phyloP scores from a whole-genome alignment of 1,140 invertebrate species.

The Drosophila funebris region DNA sequence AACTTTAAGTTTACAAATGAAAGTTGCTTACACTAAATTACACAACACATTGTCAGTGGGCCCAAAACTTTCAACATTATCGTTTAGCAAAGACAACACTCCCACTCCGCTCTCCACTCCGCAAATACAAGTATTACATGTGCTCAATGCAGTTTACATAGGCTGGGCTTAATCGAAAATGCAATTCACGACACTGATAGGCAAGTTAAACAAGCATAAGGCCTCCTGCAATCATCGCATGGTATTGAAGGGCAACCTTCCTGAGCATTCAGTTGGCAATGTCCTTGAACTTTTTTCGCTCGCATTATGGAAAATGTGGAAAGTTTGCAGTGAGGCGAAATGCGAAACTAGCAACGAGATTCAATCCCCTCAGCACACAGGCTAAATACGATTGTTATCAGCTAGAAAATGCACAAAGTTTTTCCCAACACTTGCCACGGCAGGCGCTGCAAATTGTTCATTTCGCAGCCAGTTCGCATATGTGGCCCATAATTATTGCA shows the following conservation, averaged over 20 bases:
- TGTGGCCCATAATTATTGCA: constrained; percentile 75
- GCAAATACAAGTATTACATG: constrained; percentile 58
- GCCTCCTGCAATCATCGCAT: constrained; percentile 1
- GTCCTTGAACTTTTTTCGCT: constrained; percentile 74
- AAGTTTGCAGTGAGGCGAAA: constrained; percentile 38
- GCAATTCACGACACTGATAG: constrained; percentile 63
- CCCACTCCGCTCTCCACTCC: neutral
- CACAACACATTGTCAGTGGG: neutral
- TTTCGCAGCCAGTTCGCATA: constrained; percentile 55
- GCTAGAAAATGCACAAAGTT: constrained; percentile 76
- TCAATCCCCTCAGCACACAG: constrained; percentile 17
- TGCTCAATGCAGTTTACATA: constrained; percentile 62
- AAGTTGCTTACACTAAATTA: constrained; percentile 1
- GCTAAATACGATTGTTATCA: constrained; percentile 74
- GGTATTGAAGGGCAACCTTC: neutral
- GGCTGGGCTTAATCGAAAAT: constrained; percentile 71
- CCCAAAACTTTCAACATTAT: constrained; percentile 41
- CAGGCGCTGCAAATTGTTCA: constrained; percentile 43
- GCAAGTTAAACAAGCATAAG: constrained; percentile 61
- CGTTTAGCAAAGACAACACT: constrained; percentile 38
- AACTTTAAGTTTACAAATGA: too few relatives aligned
- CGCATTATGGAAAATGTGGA: constrained; percentile 47
- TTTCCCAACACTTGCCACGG: constrained; percentile 26
- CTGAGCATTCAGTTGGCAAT: constrained; percentile 8
- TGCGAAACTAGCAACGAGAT: neutral